A percentile compares a stretch with the other conserved stretches of the same genome.
Conservation (phyloP, 1,140 invertebrate genomes). For the Campoletis sonorensis region DNA sequence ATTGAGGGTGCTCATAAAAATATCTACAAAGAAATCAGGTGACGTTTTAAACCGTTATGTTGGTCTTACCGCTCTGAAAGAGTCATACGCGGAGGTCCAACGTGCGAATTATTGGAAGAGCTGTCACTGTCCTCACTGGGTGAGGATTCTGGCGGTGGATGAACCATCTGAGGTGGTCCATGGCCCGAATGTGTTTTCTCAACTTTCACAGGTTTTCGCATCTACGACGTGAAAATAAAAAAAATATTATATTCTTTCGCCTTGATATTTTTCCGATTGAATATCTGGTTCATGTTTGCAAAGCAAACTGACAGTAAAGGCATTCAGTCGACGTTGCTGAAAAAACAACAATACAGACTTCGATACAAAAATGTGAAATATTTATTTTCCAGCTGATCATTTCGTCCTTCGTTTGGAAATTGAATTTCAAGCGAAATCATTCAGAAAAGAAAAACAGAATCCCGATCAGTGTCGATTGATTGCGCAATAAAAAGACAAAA, state of each 20-base stretch:
- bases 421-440: too few species aligned
- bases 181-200: conserved; percentile 72
- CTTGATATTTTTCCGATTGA: not conserved
- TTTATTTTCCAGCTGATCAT: too few species aligned
- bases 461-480: too few species aligned
- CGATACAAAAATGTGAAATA: too few species aligned
- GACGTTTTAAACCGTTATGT: not conserved
- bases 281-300: too few species aligned
- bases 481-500: too few species aligned
- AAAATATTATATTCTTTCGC: not conserved
- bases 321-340: too few species aligned
- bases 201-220: conserved; percentile 74
- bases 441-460: too few species aligned
- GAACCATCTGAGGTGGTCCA: conserved; percentile 64
- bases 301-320: too few species aligned
- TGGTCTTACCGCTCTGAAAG: conserved; percentile 75
- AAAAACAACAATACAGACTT: too few species aligned
- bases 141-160: conserved; percentile 70
- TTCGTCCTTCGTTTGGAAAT: too few species aligned
- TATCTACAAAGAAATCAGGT: not conserved
- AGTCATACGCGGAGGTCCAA: conserved; percentile 76
- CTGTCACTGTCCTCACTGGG: conserved; percentile 74
- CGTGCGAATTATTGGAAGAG: conserved; percentile 74
- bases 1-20: too few species aligned
- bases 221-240: conserved; percentile 60